Percentiles rank a stretch among this genome's conserved stretches.
Conservation (phyloP, 1,140 invertebrate genomes). For the Thalassaphorura encarpata region DNA sequence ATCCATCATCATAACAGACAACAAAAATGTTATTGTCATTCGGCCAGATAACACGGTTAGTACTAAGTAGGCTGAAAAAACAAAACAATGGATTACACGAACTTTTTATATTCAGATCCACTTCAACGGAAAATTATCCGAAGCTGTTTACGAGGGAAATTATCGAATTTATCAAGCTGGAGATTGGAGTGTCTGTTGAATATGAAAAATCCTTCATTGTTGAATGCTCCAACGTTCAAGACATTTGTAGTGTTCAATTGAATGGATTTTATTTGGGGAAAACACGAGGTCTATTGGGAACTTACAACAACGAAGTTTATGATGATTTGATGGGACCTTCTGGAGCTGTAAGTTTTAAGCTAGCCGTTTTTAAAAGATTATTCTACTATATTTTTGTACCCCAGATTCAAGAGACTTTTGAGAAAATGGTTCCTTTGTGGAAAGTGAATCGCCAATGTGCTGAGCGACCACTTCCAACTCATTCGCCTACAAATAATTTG, state of each 20-base stretch:
- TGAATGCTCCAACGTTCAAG: conserved; percentile 37
- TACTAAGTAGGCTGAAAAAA: no score
- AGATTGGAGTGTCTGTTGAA: background rate
- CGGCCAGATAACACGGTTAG: conserved; percentile 45
- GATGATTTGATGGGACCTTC: conserved; percentile 50
- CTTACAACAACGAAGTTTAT: conserved; percentile 72
- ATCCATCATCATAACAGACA: conserved; percentile 47
- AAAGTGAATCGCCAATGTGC: conserved; percentile 12
- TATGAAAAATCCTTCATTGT: no score
- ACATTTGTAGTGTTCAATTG: conserved; percentile 54
- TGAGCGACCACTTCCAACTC: background rate
- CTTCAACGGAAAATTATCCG: background rate
- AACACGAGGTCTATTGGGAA: conserved; percentile 71
- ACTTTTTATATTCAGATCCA: conserved; percentile 8
- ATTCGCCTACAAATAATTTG: background rate
- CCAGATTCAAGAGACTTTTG: background rate
- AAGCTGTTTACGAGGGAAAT: background rate
- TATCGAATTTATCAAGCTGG: background rate
- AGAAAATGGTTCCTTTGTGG: conserved; percentile 10
- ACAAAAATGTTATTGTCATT: conserved; percentile 46
- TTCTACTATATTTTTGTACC: background rate
- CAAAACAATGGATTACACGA: no score
- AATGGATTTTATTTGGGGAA: conserved; percentile 74
- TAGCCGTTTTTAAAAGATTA: background rate
- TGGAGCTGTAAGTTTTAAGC: conserved; percentile 7